Evolutionary conservation across 2,797 vertebrate genomes (phyloP).

Genomic region (Spinus olivaceus): DNA sequence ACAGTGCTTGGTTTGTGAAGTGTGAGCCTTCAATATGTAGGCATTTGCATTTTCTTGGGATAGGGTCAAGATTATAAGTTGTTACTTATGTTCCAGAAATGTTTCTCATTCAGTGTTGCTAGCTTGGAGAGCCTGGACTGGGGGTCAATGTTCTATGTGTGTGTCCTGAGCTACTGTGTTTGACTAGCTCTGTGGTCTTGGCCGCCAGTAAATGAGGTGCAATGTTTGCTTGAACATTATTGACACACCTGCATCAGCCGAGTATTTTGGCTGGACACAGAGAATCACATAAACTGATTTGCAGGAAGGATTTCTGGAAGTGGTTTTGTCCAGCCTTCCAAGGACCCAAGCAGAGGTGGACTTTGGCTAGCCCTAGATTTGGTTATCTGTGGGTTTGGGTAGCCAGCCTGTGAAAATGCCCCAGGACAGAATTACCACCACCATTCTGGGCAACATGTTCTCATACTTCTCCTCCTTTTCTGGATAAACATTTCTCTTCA

Average conservation of each 20-base stretch:
- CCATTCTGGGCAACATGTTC: background rate
- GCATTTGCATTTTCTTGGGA: background rate
- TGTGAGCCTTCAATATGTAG: background rate
- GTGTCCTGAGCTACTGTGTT: background rate
- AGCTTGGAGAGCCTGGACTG: background rate
- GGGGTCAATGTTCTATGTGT: background rate
- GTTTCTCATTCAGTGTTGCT: background rate
- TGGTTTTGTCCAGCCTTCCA: background rate
- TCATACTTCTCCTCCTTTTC: background rate
- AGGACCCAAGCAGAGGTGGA: background rate
- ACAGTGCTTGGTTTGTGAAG: background rate
- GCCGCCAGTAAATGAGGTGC: background rate
- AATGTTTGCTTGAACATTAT: background rate
- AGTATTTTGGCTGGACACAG: background rate
- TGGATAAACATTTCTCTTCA: background rate
- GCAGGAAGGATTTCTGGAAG: background rate
- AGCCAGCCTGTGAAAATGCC: background rate
- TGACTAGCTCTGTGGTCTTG: background rate
- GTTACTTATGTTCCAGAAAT: background rate
- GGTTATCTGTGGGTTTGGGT: background rate
- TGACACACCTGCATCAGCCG: background rate
- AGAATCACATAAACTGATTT: background rate
- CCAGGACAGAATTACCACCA: background rate
- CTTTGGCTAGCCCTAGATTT: background rate
- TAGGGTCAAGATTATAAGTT: background rate